Conservation (phyloP, 2,888 invertebrate genomes). For the Cryptus armator region DNA sequence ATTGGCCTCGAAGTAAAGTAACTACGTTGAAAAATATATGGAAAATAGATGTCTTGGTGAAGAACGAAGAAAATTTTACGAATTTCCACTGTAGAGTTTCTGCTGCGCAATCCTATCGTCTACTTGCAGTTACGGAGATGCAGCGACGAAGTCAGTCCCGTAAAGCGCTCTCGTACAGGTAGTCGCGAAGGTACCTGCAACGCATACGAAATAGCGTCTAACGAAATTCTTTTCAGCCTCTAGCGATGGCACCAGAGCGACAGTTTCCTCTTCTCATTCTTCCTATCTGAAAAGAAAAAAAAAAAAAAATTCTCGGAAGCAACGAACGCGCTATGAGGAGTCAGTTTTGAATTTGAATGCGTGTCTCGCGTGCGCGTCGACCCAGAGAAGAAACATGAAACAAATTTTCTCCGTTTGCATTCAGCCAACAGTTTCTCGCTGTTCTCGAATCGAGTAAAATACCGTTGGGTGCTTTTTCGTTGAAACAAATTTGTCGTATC, state of each 20-base stretch:
- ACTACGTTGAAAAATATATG: no score
- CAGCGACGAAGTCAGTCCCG: conserved; percentile 39
- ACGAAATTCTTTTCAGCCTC: conserved; percentile 64
- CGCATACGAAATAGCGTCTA: conserved; percentile 65
- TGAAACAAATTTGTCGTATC: no score
- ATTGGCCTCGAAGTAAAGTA: no score
- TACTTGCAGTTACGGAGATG: conserved; percentile 21
- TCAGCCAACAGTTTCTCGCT: conserved; percentile 20
- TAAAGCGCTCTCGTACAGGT: conserved; percentile 50
- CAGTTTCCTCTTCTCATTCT: conserved; percentile 65
- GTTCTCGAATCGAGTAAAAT: neutral
- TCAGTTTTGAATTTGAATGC: conserved; percentile 63
- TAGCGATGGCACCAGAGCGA: conserved; percentile 34
- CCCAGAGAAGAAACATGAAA: conserved; percentile 21
- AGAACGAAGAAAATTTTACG: no score
- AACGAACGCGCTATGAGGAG: conserved; percentile 27
- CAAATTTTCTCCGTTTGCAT: conserved; percentile 40
- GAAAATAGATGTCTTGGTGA: no score
- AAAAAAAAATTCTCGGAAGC: conserved; percentile 53
- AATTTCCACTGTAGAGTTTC: no score
- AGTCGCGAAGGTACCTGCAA: conserved; percentile 57
- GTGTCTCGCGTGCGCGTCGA: conserved; percentile 21
- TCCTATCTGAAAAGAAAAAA: conserved; percentile 22
- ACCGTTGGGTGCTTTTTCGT: conserved; percentile 17
- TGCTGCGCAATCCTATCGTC: no score